Conservation (phyloP, 2,797 vertebrate genomes). For the Hemitrygon akajei region DNA sequence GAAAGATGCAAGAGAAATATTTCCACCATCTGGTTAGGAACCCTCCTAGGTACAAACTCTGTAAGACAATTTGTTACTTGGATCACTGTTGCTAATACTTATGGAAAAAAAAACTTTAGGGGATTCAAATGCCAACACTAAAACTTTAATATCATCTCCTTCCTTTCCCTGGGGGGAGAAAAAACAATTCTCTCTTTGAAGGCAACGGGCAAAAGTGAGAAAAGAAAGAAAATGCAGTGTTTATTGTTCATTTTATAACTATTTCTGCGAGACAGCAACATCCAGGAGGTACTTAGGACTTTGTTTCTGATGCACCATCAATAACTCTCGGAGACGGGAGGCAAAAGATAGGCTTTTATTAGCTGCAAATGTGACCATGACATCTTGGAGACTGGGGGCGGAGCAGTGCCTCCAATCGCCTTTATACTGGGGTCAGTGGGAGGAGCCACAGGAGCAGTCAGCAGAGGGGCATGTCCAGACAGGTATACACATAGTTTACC, state of each 20-base stretch:
- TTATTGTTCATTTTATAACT: background rate
- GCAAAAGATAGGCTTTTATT: too few species aligned
- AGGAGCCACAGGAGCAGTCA: too few species aligned
- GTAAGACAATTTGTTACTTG: background rate
- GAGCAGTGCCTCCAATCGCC: too few species aligned
- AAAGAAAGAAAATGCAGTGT: background rate
- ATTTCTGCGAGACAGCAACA: background rate
- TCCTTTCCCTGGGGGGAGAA: background rate
- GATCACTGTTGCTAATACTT: background rate
- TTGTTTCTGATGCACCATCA: too few species aligned
- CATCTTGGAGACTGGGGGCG: too few species aligned
- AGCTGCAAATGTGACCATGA: too few species aligned
- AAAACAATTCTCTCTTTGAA: background rate
- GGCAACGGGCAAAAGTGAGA: background rate
- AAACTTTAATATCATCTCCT: background rate
- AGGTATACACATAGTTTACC: too few species aligned
- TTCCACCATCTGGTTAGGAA: background rate
- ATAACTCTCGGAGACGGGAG: too few species aligned
- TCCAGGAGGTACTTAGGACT: background rate
- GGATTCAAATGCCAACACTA: background rate
- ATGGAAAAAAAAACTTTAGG: background rate
- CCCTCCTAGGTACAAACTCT: background rate
- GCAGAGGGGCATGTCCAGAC: too few species aligned
- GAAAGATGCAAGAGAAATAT: background rate
- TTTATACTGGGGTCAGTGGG: too few species aligned